A percentile compares a stretch with the other conserved stretches of the same genome.
Evolutionary conservation across 1,140 invertebrate genomes (phyloP).

Genomic region (Trichogramma pretiosum): DNA sequence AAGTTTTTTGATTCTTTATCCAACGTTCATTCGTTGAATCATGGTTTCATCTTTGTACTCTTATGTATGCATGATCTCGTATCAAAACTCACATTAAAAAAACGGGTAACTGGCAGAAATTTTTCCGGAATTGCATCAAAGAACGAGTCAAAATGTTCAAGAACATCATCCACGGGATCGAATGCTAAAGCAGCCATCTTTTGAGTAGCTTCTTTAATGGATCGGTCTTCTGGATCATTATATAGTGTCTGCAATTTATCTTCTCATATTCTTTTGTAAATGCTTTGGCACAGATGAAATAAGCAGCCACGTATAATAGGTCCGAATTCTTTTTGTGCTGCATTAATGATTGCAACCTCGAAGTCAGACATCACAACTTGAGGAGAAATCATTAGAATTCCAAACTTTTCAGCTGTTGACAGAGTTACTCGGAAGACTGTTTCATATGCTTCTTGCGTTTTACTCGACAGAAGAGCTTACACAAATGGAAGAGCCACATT

Average conservation of each 20-base stretch:
- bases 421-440: constrained; percentile 9
- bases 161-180: constrained; percentile 2
- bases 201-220: not conserved
- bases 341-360: constrained; percentile 10
- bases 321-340: constrained; percentile 3
- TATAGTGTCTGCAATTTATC: not conserved
- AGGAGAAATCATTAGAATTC: not conserved
- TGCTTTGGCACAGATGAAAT: too few relatives aligned
- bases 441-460: constrained; percentile 2
- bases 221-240: not conserved
- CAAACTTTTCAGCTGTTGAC: not conserved
- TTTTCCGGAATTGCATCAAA: not conserved
- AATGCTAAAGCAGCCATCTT: constrained; percentile 11
- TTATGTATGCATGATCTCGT: too few relatives aligned
- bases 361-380: constrained; percentile 9
- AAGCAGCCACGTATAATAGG: constrained; percentile 6
- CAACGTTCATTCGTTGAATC: too few relatives aligned
- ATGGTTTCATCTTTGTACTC: too few relatives aligned
- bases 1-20: too few relatives aligned
- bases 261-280: not conserved
- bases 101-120: too few relatives aligned
- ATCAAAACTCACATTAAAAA: too few relatives aligned
- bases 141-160: not conserved
- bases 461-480: constrained; percentile 10
- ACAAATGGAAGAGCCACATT: constrained; percentile 9